These are phyloP conservation scores for Drosophila ezoana DNA, from an alignment of 2,888 invertebrate species.

Conservation along the genomic window DNA sequence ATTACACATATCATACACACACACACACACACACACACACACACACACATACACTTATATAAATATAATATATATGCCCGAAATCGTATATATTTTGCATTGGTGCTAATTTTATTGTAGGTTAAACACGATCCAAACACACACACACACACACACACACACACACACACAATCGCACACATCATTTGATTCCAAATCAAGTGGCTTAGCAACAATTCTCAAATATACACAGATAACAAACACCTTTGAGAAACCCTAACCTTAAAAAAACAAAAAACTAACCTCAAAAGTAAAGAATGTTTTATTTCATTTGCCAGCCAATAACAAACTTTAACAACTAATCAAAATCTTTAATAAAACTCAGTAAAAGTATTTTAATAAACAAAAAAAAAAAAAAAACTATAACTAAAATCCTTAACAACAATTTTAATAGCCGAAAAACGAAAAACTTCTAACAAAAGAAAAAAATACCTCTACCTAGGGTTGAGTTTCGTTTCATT, in stretches of 20 bases:
- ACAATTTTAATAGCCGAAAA: conserved; percentile 14
- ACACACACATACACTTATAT: background rate
- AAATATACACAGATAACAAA: conserved; percentile 5
- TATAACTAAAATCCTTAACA: conserved; percentile 7
- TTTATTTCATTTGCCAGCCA: conserved; percentile 6
- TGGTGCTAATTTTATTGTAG: conserved; percentile 75
- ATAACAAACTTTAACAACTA: conserved; percentile 8
- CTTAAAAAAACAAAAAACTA: background rate
- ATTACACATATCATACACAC: conserved; percentile 66
- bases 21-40: conserved; percentile 20
- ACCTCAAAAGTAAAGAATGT: background rate
- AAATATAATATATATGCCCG: conserved; percentile 2
- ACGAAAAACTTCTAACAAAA: conserved; percentile 4
- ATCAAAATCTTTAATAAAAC: conserved; percentile 13
- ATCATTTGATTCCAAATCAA: conserved; percentile 47
- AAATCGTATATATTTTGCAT: conserved; percentile 61
- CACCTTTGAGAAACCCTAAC: background rate
- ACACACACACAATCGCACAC: conserved; percentile 5
- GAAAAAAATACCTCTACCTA: background rate
- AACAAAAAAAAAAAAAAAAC: conserved; percentile 3
- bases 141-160: conserved; percentile 20
- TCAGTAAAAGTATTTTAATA: background rate
- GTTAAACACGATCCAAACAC: conserved; percentile 34
- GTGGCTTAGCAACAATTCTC: conserved; percentile 17
- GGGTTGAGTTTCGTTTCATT: conserved; percentile 14